Evolutionary conservation across 2,888 invertebrate genomes (phyloP).

Genomic region (Ectemnius cavifrons): DNA sequence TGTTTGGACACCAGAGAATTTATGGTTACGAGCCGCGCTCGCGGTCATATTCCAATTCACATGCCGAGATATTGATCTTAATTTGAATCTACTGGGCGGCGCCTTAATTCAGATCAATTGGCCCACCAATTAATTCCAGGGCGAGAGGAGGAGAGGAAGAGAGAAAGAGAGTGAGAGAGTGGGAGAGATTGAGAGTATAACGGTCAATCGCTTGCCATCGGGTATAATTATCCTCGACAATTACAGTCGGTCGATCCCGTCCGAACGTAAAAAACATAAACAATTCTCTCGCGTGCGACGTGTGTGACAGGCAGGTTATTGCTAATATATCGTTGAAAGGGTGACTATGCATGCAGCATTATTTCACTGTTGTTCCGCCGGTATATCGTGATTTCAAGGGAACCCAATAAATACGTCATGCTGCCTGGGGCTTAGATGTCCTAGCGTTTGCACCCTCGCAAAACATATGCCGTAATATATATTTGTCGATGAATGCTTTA

Average conservation of each 20-base stretch:
- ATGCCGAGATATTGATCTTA: slow-evolving; percentile 65
- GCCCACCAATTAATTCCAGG: slow-evolving; percentile 54
- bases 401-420: no score
- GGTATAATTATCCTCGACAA: slow-evolving; percentile 45
- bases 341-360: background rate
- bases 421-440: no score
- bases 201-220: slow-evolving; percentile 45
- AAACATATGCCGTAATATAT: no score
- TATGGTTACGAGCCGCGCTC: slow-evolving; percentile 55
- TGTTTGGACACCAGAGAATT: slow-evolving; percentile 60
- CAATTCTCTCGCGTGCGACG: slow-evolving; percentile 17
- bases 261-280: slow-evolving; percentile 19
- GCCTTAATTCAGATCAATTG: slow-evolving; percentile 64
- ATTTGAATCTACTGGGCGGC: slow-evolving; percentile 63
- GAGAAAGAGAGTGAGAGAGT: no score
- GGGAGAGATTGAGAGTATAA: slow-evolving; percentile 33
- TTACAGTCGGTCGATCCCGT: background rate
- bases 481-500: no score
- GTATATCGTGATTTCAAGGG: no score
- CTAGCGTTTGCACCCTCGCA: no score
- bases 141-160: background rate
- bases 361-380: no score
- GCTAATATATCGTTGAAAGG: background rate
- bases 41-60: slow-evolving; percentile 61
- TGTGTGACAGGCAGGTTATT: background rate